Percentiles rank a stretch among this genome's conserved stretches.
Evolutionary conservation across 2,797 vertebrate genomes (phyloP).

Genomic region (Apogon talboti): DNA sequence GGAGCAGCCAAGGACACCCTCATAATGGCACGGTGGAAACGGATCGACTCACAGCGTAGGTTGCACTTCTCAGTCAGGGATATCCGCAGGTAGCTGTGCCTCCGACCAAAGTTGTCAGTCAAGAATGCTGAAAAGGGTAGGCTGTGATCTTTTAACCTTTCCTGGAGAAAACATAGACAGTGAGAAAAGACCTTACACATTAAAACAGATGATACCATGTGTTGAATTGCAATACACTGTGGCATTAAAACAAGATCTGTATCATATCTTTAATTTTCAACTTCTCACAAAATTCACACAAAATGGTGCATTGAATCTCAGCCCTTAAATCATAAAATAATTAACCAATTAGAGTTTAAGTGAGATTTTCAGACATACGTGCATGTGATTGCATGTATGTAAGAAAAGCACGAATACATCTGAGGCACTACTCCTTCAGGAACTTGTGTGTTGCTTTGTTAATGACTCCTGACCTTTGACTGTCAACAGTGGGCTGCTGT

Average conservation of each 20-base stretch:
- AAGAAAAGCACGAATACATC: neutral
- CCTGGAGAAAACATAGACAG: conserved; percentile 64
- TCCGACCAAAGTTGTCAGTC: conserved; percentile 90
- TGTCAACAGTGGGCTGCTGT: neutral
- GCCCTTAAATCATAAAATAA: neutral
- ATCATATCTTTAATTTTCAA: neutral
- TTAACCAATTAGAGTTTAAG: neutral
- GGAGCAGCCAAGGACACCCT: neutral
- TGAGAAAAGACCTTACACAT: neutral
- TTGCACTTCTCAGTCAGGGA: conserved; percentile 98
- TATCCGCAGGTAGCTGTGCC: conserved; percentile 94
- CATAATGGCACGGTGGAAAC: neutral
- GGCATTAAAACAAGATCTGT: neutral
- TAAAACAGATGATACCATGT: neutral
- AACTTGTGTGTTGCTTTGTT: neutral
- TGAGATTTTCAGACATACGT: neutral
- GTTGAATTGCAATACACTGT: neutral
- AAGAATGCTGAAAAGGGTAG: conserved; percentile 91
- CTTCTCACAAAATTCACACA: neutral
- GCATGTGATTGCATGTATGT: neutral
- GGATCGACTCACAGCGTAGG: conserved; percentile 91
- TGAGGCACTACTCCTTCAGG: neutral
- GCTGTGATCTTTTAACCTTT: conserved; percentile 70
- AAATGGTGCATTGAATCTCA: neutral
- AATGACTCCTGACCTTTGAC: conserved; percentile 46